phyloP scores from a whole-genome alignment of 2,888 invertebrate genomes.

The Lacanobia wlatinum region DNA sequence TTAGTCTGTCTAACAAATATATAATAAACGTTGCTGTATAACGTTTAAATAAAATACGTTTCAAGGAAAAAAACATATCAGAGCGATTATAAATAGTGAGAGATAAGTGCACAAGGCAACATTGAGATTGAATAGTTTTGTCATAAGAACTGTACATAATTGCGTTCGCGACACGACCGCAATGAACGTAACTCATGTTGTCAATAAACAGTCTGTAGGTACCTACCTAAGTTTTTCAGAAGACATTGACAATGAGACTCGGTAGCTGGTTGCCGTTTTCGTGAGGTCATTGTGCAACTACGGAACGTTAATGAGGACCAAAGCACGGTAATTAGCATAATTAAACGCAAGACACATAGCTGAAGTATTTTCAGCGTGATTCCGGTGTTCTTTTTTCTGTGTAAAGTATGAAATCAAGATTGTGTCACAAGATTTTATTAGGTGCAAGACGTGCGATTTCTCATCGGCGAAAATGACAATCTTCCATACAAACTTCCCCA shows the following conservation, averaged over 20 bases:
- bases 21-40: conserved; percentile 8
- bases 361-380: conserved; percentile 55
- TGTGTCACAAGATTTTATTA: conserved; percentile 4
- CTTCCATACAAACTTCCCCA: no score
- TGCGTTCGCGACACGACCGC: conserved; percentile 38
- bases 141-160: conserved; percentile 22
- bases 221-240: conserved; percentile 36
- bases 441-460: background rate
- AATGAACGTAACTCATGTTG: conserved; percentile 21
- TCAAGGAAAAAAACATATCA: conserved; percentile 53
- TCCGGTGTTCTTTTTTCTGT: conserved; percentile 41
- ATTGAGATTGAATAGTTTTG: conserved; percentile 45
- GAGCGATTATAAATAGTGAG: conserved; percentile 34
- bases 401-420: background rate
- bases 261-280: conserved; percentile 18
- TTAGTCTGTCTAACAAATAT: conserved; percentile 35
- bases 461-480: no score
- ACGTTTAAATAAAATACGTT: conserved; percentile 20
- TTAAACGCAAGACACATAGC: conserved; percentile 51
- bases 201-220: background rate
- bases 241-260: conserved; percentile 60
- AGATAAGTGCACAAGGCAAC: conserved; percentile 34
- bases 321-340: conserved; percentile 46
- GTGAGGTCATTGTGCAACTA: conserved; percentile 49
- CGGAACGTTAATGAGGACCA: conserved; percentile 31